Percentiles rank a stretch among this genome's conserved stretches.
Evolutionary conservation across 2,113 vertebrate genomes (phyloP).

Genomic region (Chionomys nivalis): DNA sequence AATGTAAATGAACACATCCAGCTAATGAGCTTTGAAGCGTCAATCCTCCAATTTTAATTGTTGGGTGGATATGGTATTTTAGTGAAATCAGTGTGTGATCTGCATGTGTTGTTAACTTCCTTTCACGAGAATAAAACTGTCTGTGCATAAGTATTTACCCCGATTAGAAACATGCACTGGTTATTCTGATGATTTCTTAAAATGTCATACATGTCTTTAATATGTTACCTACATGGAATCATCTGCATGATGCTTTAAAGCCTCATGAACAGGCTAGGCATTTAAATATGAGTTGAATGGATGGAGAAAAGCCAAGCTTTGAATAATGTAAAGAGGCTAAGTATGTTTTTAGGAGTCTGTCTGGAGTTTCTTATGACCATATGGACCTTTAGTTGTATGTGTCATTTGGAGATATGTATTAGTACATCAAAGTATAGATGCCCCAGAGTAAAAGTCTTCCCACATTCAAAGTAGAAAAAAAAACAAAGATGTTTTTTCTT

Average conservation of each 20-base stretch:
- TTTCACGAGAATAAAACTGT: conserved; percentile 26
- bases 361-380: background rate
- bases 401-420: background rate
- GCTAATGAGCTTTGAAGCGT: conserved; percentile 65
- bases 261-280: background rate
- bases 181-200: background rate
- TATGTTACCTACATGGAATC: background rate
- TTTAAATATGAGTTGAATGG: conserved; percentile 6
- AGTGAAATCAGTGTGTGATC: conserved; percentile 55
- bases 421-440: background rate
- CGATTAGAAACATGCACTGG: background rate
- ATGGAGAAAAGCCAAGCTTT: background rate
- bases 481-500: conserved; percentile 34
- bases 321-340: background rate
- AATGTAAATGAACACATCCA: conserved; percentile 63
- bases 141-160: conserved; percentile 47
- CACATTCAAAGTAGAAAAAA: background rate
- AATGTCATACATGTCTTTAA: background rate
- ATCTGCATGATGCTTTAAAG: background rate
- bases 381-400: background rate
- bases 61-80: conserved; percentile 65
- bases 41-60: conserved; percentile 59
- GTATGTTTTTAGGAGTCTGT: conserved; percentile 24
- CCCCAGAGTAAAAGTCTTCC: background rate
- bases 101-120: conserved; percentile 46